Base-by-base conservation (phyloP, 2,797 vertebrate genomes). In the Ateles fusciceps region DNA sequence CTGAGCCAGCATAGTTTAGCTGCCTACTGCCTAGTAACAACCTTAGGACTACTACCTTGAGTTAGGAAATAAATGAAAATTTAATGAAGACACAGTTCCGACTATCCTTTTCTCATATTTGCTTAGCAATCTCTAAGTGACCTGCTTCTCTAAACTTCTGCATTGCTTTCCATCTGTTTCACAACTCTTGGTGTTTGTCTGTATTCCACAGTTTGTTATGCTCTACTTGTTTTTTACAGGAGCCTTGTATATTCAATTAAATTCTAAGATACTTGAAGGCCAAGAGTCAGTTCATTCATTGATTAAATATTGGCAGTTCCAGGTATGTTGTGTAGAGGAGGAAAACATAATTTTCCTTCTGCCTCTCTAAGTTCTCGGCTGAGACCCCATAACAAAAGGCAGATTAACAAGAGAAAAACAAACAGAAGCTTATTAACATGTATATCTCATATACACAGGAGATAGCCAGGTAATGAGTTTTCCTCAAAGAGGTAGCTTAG, bases 281-380 rank as follows among this genome's bases (percentile, higher is more conserved):
- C 93, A 95, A 72, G 55, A 72, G 24, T 96, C 74, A 55, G 55
- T 42, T 96, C 86, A 93, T 85, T 94, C 64, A 39, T 50, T 94
- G 71, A 84, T 44, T 86, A 89, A 95, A 81, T 55, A 81, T 24
- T 64, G 57, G 71, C 71, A 96, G 76, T 84, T 79, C 46, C 19
- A 75, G 30, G 11, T 79, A 72, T 72, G 59, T 80, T 86, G 46
- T 50, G 4, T 48, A 88, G 48, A 12, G 21, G 12, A 95, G 44
- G 26, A 39, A 75, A 84, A 44, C 48, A 57, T 74, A 52, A 17
- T 93, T 50, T 94, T 71, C 64, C 52, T 17, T 88, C 76, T 36
- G 33, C 14, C n/a, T 64, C 87, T 85, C 57, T 89, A 93, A 88
- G 48, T 76, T 91, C 52, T 91, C 88, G 64, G 55, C 64, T 81